Evolutionary conservation across 1,140 invertebrate genomes (phyloP), one percentile per base, ranked within the genome.

Genomic region (Akabosia matsudoensis): DNA sequence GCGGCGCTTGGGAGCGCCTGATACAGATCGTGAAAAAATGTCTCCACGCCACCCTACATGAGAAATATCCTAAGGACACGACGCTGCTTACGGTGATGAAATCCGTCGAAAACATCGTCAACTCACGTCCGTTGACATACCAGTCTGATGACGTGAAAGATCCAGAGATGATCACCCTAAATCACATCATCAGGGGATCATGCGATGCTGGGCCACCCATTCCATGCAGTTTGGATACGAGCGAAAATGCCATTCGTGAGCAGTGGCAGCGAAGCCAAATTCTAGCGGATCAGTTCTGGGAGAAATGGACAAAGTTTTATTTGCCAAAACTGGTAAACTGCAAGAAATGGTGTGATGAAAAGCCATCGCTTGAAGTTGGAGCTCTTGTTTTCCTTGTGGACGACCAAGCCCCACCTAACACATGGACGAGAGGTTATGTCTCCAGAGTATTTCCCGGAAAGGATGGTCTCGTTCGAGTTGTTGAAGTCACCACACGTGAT

Each of bases 371-470:
- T 4, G 3, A 33, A 56, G 28, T 10, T 24, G 33, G 61, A 28
- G 76, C 76, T 56, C 18, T 76, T 14, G 76, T 78, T 61, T 26
- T 78, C 24, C n/a, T 76, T 13, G 74, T 70, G 1, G 74, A 78
- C 7, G 30, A 67, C n/a, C 31, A 34, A 2, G 28, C 74, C 1
- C 73, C 73, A 1, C 4, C 52, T 0, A 73, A 61, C 16, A 34
- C 56, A 10, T 77, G 76, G 76, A 70, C 33, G 24, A 18, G 52
- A 13, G n/a, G 74, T 0, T 10, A n/a, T 24, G 24, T 74, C 1
- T 0, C 54, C 16, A 1, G 54, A 28, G 22, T 56, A 14, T 0
- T 67, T 3, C 33, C 74, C 0, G 45, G 74, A 2, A 45, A 22
- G 14, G 76, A 77, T 24, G 33, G 54, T 22, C 22, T 76, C 22